Base-by-base conservation (phyloP, 1,140 invertebrate genomes). In the Tetragonula clypearis region DNA sequence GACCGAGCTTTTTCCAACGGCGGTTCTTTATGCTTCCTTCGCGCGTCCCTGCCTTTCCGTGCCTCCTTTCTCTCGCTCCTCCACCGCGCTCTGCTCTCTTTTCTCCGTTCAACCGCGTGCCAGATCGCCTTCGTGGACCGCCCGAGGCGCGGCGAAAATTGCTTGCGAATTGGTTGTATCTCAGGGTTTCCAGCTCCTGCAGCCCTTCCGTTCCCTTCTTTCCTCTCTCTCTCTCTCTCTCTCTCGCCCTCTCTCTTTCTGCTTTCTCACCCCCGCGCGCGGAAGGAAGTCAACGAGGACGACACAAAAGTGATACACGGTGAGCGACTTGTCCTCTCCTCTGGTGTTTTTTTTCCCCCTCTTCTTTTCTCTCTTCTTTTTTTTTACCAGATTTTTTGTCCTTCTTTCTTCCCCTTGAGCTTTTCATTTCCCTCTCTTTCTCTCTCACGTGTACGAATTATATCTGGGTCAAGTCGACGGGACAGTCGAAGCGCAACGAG, bases 121-220 rank as follows among this genome's bases (percentile, higher is more conserved):
- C 62, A 71, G 78, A 79, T 66, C 87, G 85, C 73, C 87, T 88
- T 83, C 84, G 79, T 56, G 81, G 85, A 90, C 87, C 88, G 92
- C 92, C 92, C 77, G 84, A 92, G 92, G 92, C 90, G 90, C 78
- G 56, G 72, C 84, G 88, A 90, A 90, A 93, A 93, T 93, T 93
- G 92, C 92, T 91, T 90, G 88, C 89, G 91, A 92, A 93, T 93
- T 93, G 90, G 86, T 87, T 89, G 87, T 90, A 91, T 92, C 91
- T 92, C 90, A 85, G 79, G 86, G 83, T 86, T 88, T 89, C 72
- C 77, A 84, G 88, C 72, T 90, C 82, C 80, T 82, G 79, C 85
- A 76, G 68, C 56, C 75, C 73, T 86, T 90, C 71, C 71, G 23
- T 49, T 58, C 66, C n/a, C 73, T 17, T 56, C 53, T 71, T 26